Conservation (phyloP, 2,888 invertebrate species). For the Ormyrus rosae region DNA sequence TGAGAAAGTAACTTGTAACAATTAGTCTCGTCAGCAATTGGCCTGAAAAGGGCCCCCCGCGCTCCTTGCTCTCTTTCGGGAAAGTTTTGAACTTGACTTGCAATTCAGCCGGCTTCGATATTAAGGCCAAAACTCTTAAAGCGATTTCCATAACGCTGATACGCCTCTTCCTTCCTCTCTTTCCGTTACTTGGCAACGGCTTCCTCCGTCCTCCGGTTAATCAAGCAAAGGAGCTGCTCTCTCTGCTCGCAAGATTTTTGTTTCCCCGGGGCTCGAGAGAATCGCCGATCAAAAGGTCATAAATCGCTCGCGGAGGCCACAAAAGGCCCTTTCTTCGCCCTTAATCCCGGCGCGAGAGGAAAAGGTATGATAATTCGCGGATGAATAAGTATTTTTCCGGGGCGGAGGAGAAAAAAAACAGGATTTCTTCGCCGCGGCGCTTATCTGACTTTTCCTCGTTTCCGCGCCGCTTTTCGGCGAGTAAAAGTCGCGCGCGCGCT, state of each 20-base stretch:
- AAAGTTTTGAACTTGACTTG: constrained; percentile 38
- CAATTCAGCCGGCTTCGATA: constrained; percentile 19
- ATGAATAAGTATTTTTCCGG: constrained; percentile 27
- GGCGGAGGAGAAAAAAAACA: background rate
- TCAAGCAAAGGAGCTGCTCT: constrained; percentile 14
- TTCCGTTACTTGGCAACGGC: constrained; percentile 38
- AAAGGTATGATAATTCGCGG: constrained; percentile 24
- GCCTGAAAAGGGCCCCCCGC: too few species aligned
- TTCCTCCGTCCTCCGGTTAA: constrained; percentile 9
- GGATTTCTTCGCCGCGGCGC: constrained; percentile 14
- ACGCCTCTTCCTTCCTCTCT: background rate
- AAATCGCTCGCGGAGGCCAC: constrained; percentile 2
- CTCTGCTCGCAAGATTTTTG: background rate
- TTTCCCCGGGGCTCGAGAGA: background rate
- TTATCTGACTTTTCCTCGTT: background rate
- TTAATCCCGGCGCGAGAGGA: background rate
- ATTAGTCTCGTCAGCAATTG: too few species aligned
- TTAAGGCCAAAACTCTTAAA: constrained; percentile 37
- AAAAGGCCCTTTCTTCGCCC: background rate
- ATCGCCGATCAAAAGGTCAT: constrained; percentile 24
- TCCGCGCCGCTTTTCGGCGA: constrained; percentile 23
- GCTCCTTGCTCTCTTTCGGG: background rate
- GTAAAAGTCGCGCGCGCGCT: constrained; percentile 8
- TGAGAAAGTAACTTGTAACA: too few species aligned
- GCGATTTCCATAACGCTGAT: constrained; percentile 44